A percentile compares a stretch with the other conserved stretches of the same genome.
These are phyloP conservation scores for Scytalopus superciliaris DNA, from an alignment of 2,113 vertebrate genomes.

Conservation along the genomic window DNA sequence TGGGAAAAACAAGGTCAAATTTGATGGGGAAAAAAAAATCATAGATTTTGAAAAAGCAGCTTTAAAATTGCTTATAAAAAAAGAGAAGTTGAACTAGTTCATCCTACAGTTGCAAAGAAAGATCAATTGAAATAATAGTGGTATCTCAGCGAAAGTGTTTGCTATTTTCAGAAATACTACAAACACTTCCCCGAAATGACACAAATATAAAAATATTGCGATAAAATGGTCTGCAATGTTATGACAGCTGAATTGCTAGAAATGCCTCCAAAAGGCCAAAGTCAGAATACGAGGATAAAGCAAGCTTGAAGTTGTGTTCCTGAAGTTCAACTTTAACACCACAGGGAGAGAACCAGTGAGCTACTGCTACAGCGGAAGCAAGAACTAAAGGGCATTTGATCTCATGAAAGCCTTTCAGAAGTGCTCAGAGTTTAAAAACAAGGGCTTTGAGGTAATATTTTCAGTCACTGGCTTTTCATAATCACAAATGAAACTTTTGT, in stretches of 20 bases:
- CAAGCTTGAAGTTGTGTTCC: neutral
- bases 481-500: neutral
- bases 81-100: neutral
- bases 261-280: neutral
- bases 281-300: neutral
- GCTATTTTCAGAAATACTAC: neutral
- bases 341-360: neutral
- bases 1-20: neutral
- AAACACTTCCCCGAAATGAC: neutral
- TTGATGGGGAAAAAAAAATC: accelerated
- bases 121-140: neutral
- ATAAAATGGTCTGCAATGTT: neutral
- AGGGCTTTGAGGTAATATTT: neutral
- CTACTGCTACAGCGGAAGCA: neutral
- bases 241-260: neutral
- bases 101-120: neutral
- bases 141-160: neutral
- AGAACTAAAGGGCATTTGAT: neutral
- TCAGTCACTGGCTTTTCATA: neutral
- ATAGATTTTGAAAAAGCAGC: neutral
- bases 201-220: neutral
- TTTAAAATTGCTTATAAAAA: neutral
- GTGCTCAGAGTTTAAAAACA: neutral
- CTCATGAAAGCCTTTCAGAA: neutral
- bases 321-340: neutral